Evolutionary conservation across 2,888 invertebrate genomes (phyloP), one percentile per base, ranked within the genome.

Genomic region (Sphaerophoria taeniata): DNA sequence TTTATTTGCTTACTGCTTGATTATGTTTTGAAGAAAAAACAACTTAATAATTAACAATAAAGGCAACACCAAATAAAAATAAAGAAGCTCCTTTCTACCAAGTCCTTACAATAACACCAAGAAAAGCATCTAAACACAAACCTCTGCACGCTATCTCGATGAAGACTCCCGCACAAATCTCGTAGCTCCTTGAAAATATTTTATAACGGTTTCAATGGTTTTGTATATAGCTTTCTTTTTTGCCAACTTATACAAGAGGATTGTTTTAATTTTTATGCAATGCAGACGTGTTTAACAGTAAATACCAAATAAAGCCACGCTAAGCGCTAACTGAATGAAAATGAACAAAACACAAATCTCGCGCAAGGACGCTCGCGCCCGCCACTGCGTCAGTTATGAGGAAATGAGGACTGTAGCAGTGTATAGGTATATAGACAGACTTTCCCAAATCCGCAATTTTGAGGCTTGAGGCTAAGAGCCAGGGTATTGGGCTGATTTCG

Each of bases 261-360:
- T 81, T 76, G 76, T 85, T 85, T 85, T 85, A 85, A 85, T 85
- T 85, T 85, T 63, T 61, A 77, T 72, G 69, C 76, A 81, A 58
- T 58, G 45, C 71, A 69, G 39, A 69, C 67, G 69, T 71, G 39
- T n/a, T 43, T 67, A 67, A 67, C 67, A 67, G 67, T 67, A 67
- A 67, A 67, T 56, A 55, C 63, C 47, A 55, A 60, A 58, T 34
- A 75, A 76, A 76, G 63, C 81, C 76, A 60, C 76, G 69, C 76
- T 85, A 85, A 85, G 76, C 85, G 81, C 69, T 85, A 63, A 69
- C 73, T 81, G 72, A 85, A 85, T 75, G 75, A 77, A 45, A n/a
- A n/a, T n/a, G n/a, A n/a, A n/a, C 60, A 67, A 70, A 72, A 63
- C 69, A 55, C 72, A 73, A 81, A 77, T 81, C 76, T 81, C 72